Evolutionary conservation across 2,888 invertebrate genomes (phyloP), one percentile per base, ranked within the genome.

Genomic region (Rhingia campestris): DNA sequence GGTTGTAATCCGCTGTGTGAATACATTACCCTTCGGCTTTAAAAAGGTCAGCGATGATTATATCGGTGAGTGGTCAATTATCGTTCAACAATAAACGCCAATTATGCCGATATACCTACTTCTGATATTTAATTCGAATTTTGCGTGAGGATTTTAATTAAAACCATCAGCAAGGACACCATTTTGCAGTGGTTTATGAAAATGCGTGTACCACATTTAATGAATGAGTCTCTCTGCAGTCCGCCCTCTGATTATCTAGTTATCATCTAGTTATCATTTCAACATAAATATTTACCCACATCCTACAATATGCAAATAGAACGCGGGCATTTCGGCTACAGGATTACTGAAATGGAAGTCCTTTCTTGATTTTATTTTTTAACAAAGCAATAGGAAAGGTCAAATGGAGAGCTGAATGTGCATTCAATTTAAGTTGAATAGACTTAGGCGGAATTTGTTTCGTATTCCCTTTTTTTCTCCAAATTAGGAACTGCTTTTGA

Each of bases 141-240:
- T 74, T 49, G 74, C 74, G 74, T 74, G 74, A 35, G 33, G 41
- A 49, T 66, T 74, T 74, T 41, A 58, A 66, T 74, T 66, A 66
- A 58, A 56, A 30, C 5, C 47, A 35, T 14, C 4, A 61, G 14
- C 47, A 37, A 66, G 41, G 43, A 43, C 67, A 69, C 45, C 3
- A 39, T 22, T 49, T 10, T 49, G 14, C 58, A 58, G 49, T 41
- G 58, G 10, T 49, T 70, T 30, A 22, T 5, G 22, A 53, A 39
- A 64, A 53, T 41, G 32, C 4, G 10, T 9, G 14, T 4, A 35
- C 12, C 30, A 10, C 22, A 22, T 3, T 22, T 10, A 14, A 6
- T 22, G 22, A 22, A 22, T 22, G 22, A 22, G 22, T 2, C 22
- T 22, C 22, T 1, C 22, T 22, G 22, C 22, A 22, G 22, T 22